Percentiles rank a stretch among this genome's conserved stretches.
phyloP scores from a whole-genome alignment of 2,797 vertebrate genomes.

The Lacerta viridis region DNA sequence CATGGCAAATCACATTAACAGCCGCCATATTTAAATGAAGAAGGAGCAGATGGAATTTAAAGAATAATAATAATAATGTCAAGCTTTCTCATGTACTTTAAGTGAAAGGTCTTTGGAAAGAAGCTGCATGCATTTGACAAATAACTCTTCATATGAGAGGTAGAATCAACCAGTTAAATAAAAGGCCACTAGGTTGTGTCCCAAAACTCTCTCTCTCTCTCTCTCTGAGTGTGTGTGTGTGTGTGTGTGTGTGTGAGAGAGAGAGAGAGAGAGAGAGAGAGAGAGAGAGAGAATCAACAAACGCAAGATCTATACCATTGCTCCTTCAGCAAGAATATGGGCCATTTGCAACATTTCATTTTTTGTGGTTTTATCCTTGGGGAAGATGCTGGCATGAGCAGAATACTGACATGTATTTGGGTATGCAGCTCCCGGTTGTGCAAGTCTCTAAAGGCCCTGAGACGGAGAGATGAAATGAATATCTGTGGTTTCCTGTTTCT shows the following conservation, averaged over 20 bases:
- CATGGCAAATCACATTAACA: constrained; percentile 5
- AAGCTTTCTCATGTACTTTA: background rate
- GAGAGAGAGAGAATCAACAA: constrained; percentile 5
- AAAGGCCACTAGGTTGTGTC: constrained; percentile 9
- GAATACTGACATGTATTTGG: constrained; percentile 18
- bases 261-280: no score
- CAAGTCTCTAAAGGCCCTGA: background rate
- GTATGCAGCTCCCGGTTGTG: background rate
- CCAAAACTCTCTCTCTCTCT: background rate
- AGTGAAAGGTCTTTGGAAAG: background rate
- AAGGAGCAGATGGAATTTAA: background rate
- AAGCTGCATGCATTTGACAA: background rate
- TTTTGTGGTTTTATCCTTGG: constrained; percentile 2
- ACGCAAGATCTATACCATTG: constrained; percentile 37
- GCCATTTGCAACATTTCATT: constrained; percentile 11
- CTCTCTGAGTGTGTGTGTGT: no score
- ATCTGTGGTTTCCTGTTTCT: background rate
- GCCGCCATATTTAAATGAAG: background rate
- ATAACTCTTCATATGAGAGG: background rate
- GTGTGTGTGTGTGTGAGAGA: background rate
- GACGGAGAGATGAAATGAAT: background rate
- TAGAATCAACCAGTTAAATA: background rate
- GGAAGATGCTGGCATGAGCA: background rate
- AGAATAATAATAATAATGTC: background rate
- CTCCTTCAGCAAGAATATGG: constrained; percentile 1